A percentile compares a stretch with the other conserved stretches of the same genome.
Conservation (phyloP, 2,797 vertebrate genomes). For the Bryconaethiops microstoma region DNA sequence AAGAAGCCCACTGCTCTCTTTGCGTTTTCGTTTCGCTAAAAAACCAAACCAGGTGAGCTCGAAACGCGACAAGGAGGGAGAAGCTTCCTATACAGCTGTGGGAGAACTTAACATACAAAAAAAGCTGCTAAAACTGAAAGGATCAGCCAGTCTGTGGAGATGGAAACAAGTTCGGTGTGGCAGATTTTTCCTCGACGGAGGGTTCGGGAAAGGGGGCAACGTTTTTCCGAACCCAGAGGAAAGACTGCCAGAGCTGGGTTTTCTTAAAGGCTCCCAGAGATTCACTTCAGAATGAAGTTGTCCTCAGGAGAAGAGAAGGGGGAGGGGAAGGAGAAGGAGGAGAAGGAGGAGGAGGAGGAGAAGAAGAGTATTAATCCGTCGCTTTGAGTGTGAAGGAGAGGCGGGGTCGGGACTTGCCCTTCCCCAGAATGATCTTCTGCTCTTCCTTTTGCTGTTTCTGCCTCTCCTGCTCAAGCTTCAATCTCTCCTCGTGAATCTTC, state of each 20-base stretch:
- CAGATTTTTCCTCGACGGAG: neutral
- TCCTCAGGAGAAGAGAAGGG: conserved; percentile 61
- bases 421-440: conserved; percentile 99
- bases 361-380: conserved; percentile 84
- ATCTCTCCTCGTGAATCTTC: conserved; percentile 99
- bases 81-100: conserved; percentile 66
- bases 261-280: conserved; percentile 44
- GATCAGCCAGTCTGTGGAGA: conserved; percentile 34
- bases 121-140: conserved; percentile 51
- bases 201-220: neutral
- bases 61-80: neutral
- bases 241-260: conserved; percentile 49
- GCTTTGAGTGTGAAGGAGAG: conserved; percentile 97
- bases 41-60: conserved; percentile 17
- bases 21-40: conserved; percentile 39
- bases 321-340: conserved; percentile 37
- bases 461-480: conserved; percentile 99
- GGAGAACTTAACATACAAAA: conserved; percentile 53
- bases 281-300: conserved; percentile 54
- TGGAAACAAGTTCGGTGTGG: conserved; percentile 34
- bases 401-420: conserved; percentile 98
- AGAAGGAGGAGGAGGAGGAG: conserved; percentile 49
- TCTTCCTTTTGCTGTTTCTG: conserved; percentile 99
- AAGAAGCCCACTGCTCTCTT: conserved; percentile 44
- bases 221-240: conserved; percentile 34